phyloP scores from a whole-genome alignment of 2,888 invertebrate species.

The Drosophila lacicola region DNA sequence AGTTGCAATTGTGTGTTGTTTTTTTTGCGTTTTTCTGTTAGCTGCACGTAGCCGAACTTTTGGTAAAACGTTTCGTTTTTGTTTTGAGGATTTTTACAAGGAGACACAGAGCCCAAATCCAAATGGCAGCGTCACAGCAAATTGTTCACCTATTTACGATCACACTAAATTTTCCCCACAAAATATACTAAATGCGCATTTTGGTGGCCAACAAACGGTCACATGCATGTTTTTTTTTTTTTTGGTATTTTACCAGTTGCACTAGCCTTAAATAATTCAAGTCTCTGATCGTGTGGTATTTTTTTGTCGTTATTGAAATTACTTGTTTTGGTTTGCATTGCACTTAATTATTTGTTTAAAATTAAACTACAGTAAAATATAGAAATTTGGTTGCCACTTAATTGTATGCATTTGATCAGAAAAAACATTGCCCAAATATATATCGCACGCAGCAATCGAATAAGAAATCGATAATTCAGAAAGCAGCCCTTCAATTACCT shows the following conservation, averaged over 20 bases:
- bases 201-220: slow-evolving; percentile 22
- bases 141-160: slow-evolving; percentile 59
- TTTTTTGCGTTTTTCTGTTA: slow-evolving; percentile 15
- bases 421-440: not conserved
- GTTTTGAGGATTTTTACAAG: slow-evolving; percentile 45
- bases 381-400: not conserved
- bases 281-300: slow-evolving; percentile 9
- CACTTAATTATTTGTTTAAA: not conserved
- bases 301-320: not conserved
- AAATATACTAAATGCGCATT: slow-evolving; percentile 41
- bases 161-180: slow-evolving; percentile 50
- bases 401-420: not conserved
- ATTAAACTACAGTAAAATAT: no score
- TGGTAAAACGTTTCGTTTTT: slow-evolving; percentile 19
- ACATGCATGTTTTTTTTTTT: slow-evolving; percentile 18
- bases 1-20: slow-evolving; percentile 37
- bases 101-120: slow-evolving; percentile 53
- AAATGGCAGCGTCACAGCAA: slow-evolving; percentile 64
- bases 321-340: not conserved
- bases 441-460: slow-evolving; percentile 6
- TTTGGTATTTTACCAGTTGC: slow-evolving; percentile 15
- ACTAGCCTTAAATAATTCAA: slow-evolving; percentile 1
- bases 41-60: slow-evolving; percentile 26
- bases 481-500: not conserved
- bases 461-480: not conserved